Conservation (phyloP, 2,113 vertebrate genomes). For the Stercorarius parasiticus region DNA sequence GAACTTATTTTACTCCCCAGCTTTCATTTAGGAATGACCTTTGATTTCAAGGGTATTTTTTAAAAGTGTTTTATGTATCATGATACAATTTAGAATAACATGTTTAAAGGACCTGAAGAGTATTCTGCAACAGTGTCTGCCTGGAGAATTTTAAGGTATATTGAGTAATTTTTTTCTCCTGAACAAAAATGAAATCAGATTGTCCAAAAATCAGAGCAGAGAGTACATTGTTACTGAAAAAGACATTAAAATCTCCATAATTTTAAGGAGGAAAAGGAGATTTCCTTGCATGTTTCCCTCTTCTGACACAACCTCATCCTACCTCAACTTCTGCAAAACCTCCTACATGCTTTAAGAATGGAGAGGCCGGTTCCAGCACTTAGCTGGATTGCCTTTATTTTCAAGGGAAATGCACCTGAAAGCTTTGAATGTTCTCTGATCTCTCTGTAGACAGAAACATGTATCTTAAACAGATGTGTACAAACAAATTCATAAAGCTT, state of each 20-base stretch:
- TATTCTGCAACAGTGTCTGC: not conserved
- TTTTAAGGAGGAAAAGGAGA: fast-evolving
- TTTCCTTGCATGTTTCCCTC: not conserved
- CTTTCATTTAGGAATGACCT: not conserved
- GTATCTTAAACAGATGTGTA: not conserved
- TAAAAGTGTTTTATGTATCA: not conserved
- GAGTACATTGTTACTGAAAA: not conserved
- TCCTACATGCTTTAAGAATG: not conserved
- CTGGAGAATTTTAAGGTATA: not conserved
- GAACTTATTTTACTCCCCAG: not conserved
- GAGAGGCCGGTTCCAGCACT: not conserved
- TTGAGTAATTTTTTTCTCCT: not conserved
- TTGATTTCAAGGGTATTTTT: not conserved
- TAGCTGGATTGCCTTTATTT: not conserved
- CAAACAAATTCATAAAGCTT: not conserved
- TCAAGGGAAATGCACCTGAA: not conserved
- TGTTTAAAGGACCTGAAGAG: not conserved
- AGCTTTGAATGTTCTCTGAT: not conserved
- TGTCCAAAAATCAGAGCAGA: not conserved
- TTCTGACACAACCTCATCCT: not conserved
- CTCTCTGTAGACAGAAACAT: not conserved
- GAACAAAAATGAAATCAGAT: not conserved
- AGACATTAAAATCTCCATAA: not conserved
- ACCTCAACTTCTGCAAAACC: not conserved
- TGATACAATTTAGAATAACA: not conserved